Conservation (phyloP, 2,888 invertebrate genomes). For the Torymus texanus region DNA sequence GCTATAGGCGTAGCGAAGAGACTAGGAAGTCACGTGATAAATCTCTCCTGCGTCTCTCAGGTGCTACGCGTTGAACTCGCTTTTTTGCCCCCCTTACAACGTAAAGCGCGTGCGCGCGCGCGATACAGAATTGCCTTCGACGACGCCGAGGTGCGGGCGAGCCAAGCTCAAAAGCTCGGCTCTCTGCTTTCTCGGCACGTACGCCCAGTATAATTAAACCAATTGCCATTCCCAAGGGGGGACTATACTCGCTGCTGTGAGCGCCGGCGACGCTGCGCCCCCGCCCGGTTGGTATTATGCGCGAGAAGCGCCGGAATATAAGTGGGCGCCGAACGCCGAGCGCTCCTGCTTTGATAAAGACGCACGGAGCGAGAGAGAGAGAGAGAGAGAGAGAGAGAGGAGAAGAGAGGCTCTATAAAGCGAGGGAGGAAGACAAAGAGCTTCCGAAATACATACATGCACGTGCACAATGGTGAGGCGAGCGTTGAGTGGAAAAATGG, state of each 20-base stretch:
- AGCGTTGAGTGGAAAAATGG: neutral
- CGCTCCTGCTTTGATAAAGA: slow-evolving; percentile 47
- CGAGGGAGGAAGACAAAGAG: slow-evolving; percentile 10
- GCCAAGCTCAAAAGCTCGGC: slow-evolving; percentile 39
- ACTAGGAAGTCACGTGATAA: slow-evolving; percentile 29
- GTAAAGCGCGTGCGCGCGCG: neutral
- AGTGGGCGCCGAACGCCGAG: slow-evolving; percentile 48
- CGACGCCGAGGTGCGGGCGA: neutral
- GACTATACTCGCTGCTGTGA: neutral
- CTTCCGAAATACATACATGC: neutral
- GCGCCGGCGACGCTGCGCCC: no score
- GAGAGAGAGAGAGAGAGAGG: no score
- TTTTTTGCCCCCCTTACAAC: neutral
- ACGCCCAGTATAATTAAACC: slow-evolving; percentile 53
- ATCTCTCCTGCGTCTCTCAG: slow-evolving; percentile 2
- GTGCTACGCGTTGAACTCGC: neutral
- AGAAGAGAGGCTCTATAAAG: slow-evolving; percentile 5
- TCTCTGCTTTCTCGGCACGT: slow-evolving; percentile 51
- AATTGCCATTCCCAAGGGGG: slow-evolving; percentile 48
- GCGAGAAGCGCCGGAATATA: slow-evolving; percentile 45
- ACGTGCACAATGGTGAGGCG: neutral
- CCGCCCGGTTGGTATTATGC: slow-evolving; percentile 19
- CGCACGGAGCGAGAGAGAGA: neutral
- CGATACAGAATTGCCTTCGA: slow-evolving; percentile 20
- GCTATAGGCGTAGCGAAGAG: neutral